Conservation (phyloP, 1,140 invertebrate genomes). For the Euborellia annulipes region DNA sequence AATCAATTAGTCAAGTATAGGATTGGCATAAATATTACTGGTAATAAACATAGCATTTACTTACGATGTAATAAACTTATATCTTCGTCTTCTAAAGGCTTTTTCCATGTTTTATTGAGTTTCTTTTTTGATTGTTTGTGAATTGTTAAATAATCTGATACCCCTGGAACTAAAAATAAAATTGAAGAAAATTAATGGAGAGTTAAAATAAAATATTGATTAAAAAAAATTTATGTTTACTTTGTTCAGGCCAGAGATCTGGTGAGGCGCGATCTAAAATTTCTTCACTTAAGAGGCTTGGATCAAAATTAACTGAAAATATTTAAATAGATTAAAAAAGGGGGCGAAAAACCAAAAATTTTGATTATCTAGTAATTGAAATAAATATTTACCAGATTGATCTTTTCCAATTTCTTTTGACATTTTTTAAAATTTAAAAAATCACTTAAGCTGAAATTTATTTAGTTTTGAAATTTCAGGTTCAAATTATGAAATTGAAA, state of each 20-base stretch:
- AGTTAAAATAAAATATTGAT: neutral
- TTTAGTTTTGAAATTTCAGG: too few species aligned
- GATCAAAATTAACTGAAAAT: constrained; percentile 35
- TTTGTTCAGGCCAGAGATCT: constrained; percentile 85
- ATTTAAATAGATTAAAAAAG: too few species aligned
- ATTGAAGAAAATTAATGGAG: neutral
- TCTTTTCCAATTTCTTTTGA: too few species aligned
- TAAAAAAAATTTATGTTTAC: constrained; percentile 36
- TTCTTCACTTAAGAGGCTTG: constrained; percentile 65
- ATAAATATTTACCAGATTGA: too few species aligned
- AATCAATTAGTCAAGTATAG: too few species aligned
- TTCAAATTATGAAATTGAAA: too few species aligned
- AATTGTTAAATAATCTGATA: constrained; percentile 48
- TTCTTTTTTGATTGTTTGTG: constrained; percentile 29
- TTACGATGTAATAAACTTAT: constrained; percentile 55
- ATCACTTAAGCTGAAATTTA: too few species aligned
- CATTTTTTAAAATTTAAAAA: too few species aligned
- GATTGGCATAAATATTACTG: too few species aligned
- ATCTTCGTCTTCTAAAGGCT: constrained; percentile 43
- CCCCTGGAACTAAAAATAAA: constrained; percentile 48
- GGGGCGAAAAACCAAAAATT: too few species aligned
- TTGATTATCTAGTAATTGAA: too few species aligned
- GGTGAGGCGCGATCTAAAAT: constrained; percentile 80
- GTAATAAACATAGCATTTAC: constrained; percentile 22
- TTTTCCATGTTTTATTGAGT: constrained; percentile 36